phyloP scores from a whole-genome alignment of 2,113 vertebrate genomes.

The Myocastor coypus region DNA sequence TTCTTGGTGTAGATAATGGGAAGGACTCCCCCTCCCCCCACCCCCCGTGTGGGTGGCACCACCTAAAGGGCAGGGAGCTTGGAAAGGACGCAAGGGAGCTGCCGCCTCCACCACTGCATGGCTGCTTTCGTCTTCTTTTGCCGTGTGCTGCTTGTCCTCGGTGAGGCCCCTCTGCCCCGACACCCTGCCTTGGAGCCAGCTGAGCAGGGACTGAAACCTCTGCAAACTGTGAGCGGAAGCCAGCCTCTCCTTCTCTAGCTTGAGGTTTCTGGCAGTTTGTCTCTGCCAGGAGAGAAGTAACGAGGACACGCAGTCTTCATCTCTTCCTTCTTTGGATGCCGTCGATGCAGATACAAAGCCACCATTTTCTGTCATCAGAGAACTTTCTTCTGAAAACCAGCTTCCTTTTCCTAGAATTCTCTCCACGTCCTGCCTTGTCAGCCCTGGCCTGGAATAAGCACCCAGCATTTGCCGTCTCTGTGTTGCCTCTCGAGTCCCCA shows the following conservation, averaged over 20 bases:
- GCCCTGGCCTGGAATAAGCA: not conserved
- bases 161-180: not conserved
- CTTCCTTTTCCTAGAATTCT: not conserved
- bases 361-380: not conserved
- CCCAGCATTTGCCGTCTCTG: not conserved
- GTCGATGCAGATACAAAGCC: not conserved
- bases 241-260: too few species aligned
- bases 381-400: not conserved
- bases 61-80: not conserved
- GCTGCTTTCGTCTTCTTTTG: not conserved
- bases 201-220: too few species aligned
- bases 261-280: too few species aligned
- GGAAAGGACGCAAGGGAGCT: not conserved
- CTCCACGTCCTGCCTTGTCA: not conserved
- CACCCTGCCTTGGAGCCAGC: not conserved
- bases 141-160: not conserved
- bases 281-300: not conserved
- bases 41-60: not conserved
- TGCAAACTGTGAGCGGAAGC: too few species aligned
- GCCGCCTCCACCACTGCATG: not conserved
- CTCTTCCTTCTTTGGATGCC: not conserved
- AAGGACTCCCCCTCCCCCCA: not conserved
- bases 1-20: not conserved
- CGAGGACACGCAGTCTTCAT: not conserved
- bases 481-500: not conserved